These are phyloP conservation scores for Arge pagana DNA, from an alignment of 2,888 invertebrate species.

Conservation along the genomic window DNA sequence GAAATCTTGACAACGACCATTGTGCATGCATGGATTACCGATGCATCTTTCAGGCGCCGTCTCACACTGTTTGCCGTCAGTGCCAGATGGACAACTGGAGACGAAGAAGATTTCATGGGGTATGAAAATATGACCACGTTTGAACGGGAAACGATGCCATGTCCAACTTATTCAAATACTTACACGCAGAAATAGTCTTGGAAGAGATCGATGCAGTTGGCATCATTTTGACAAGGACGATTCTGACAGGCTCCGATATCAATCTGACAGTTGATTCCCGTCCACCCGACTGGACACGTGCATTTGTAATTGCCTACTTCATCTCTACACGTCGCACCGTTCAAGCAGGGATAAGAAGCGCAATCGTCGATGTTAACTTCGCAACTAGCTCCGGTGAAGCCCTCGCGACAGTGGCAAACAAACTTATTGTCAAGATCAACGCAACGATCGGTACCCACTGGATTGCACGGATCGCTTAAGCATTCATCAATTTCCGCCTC, in stretches of 20 bases:
- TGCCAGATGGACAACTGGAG: conserved; percentile 86
- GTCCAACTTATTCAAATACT: conserved; percentile 55
- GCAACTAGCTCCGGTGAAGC: conserved; percentile 83
- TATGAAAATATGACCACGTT: not conserved
- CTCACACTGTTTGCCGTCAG: conserved; percentile 96
- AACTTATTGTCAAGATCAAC: conserved; percentile 87
- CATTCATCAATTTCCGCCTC: conserved; percentile 94
- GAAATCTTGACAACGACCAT: conserved; percentile 93
- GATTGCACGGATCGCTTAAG: conserved; percentile 86
- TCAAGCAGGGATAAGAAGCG: conserved; percentile 80
- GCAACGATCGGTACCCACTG: conserved; percentile 88
- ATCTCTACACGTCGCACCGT: conserved; percentile 87
- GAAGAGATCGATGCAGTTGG: conserved; percentile 88
- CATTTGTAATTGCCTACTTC: conserved; percentile 84
- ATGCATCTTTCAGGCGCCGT: conserved; percentile 94
- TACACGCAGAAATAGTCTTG: conserved; percentile 91
- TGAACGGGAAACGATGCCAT: not conserved
- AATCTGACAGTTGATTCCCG: conserved; percentile 80
- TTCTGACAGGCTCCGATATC: conserved; percentile 88
- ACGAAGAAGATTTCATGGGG: too few species aligned
- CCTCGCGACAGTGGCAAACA: conserved; percentile 86
- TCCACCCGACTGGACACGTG: conserved; percentile 84
- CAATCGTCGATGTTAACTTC: conserved; percentile 89
- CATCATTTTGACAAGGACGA: conserved; percentile 90
- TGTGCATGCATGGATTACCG: conserved; percentile 92